Base-by-base conservation (phyloP, 1,140 invertebrate species). In the Agraylea sexmaculata region DNA sequence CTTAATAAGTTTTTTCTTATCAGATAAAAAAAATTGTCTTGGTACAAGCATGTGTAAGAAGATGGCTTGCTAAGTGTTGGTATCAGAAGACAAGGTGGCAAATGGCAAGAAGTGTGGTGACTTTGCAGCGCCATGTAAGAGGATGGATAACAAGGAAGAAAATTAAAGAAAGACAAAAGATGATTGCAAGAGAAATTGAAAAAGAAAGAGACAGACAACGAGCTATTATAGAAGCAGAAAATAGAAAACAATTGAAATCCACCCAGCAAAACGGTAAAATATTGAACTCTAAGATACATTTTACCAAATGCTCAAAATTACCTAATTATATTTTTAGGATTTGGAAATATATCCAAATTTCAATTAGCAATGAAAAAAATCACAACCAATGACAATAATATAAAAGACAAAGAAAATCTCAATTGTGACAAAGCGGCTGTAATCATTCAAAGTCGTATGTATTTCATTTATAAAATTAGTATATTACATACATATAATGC, bases 21-120 rank as follows among this genome's bases (percentile, higher is more conserved):
- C 64, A 80, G 68, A 61, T 80, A 42, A 68, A 70, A 32, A 80
- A 77, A 51, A 75, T 87, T 16, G 65, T 84, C 1, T 56, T 77
- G 42, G 74, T 83, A 0, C 84, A 87, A 61, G 66, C 81, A 0
- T 77, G 71, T 44, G 66, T 79, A 1, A 65, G 86, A 16, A 68
- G 78, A 39, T 87, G 81, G 77, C 51, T 86, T 4, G 80, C 80
- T 0, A 70, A 68, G 29, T 65, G 69, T 2, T 54, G 64, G 20
- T 77, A 69, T 56, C 60, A 69, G 38, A 62, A 68, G 20, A 59
- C 74, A 27, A 72, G 74, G 40, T 73, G 68, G 57, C 69, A 74
- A 45, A 68, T 79, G 52, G 73, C 76, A 0, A 68, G 69, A 20
- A 78, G 75, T 4, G 74, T 76, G 4, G 64, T 81, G 1, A 81